Evolutionary conservation across 2,888 invertebrate species (phyloP).

Genomic region (Cryptus armator): DNA sequence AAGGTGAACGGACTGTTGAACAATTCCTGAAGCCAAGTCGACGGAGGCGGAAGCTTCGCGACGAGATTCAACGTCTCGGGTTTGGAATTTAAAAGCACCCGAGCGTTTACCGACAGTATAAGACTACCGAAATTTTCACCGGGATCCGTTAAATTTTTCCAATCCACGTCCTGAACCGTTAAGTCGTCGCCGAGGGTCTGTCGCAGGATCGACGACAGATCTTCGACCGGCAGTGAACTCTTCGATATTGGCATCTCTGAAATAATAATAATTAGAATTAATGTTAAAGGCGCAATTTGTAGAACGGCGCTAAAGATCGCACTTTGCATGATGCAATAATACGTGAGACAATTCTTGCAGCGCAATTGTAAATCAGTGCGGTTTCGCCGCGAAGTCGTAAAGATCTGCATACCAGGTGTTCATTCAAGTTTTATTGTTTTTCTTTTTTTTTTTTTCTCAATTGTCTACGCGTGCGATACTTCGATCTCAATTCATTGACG

Average conservation of each 20-base stretch:
- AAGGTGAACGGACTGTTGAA: constrained; percentile 82
- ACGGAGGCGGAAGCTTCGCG: constrained; percentile 81
- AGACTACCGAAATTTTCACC: constrained; percentile 84
- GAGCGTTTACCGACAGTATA: constrained; percentile 79
- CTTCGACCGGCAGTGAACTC: constrained; percentile 74
- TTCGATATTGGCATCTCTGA: constrained; percentile 73
- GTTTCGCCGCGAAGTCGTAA: neutral
- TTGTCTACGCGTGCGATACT: neutral
- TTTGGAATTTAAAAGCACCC: constrained; percentile 68
- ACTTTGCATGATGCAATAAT: neutral
- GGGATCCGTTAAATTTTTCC: constrained; percentile 82
- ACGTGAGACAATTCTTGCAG: neutral
- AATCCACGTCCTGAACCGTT: constrained; percentile 75
- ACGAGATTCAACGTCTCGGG: constrained; percentile 78
- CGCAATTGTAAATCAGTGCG: neutral
- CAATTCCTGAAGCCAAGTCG: constrained; percentile 78
- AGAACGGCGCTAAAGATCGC: neutral
- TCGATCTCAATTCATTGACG: neutral
- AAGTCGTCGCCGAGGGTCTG: constrained; percentile 74
- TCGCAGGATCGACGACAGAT: constrained; percentile 75
- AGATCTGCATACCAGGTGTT: neutral
- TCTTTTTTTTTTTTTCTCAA: neutral
- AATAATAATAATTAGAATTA: constrained; percentile 20
- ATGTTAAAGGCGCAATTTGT: neutral
- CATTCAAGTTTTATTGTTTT: neutral